Percentiles rank a stretch among this genome's conserved stretches.
phyloP scores from a whole-genome alignment of 2,888 invertebrate species.

The Polyommatus iphigenia region DNA sequence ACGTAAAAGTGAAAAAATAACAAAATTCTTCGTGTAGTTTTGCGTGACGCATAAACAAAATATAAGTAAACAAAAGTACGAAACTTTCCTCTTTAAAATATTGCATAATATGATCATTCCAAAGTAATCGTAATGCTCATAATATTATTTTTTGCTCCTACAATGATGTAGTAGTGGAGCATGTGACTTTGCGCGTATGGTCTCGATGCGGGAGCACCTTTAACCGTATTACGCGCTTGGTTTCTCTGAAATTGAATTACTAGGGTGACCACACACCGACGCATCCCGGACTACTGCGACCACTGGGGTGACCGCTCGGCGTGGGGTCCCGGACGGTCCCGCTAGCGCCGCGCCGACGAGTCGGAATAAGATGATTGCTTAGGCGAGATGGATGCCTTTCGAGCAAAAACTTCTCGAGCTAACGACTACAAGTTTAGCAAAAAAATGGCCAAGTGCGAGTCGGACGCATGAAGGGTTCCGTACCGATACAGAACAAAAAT shows the following conservation, averaged over 20 bases:
- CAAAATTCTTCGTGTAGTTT: too few species aligned
- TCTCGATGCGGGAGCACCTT: neutral
- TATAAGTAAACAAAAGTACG: too few species aligned
- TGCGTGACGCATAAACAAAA: too few species aligned
- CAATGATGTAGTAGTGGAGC: too few species aligned
- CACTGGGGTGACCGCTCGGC: neutral
- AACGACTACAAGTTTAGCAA: neutral
- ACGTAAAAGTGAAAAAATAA: too few species aligned
- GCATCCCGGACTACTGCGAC: neutral
- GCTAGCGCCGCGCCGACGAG: neutral
- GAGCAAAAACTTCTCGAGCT: neutral
- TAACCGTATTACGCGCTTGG: neutral
- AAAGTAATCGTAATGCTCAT: too few species aligned
- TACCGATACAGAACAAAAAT: too few species aligned
- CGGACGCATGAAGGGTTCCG: too few species aligned
- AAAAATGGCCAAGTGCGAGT: neutral
- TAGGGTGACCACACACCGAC: neutral
- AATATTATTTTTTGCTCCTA: too few species aligned
- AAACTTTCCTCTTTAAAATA: too few species aligned
- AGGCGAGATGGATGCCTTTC: neutral
- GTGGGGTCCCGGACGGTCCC: neutral
- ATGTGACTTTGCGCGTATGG: too few species aligned
- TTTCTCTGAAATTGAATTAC: neutral
- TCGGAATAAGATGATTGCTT: neutral
- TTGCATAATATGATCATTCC: too few species aligned